Conservation (phyloP, 1,140 invertebrate species). For the Forficula auricularia region DNA sequence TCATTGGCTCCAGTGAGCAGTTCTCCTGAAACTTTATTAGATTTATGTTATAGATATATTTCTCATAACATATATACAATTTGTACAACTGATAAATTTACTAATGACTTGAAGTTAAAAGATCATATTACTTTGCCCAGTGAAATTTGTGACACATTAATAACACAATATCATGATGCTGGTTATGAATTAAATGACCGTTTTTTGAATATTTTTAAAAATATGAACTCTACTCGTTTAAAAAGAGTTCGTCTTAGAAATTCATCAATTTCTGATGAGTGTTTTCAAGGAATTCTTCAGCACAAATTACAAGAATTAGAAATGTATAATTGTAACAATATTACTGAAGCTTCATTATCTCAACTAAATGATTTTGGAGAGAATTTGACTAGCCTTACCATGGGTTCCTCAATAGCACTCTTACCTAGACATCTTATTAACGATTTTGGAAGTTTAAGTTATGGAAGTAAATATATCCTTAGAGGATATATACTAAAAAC, state of each 20-base stretch:
- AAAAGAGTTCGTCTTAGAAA: slow-evolving; percentile 48
- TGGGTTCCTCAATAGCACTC: slow-evolving; percentile 20
- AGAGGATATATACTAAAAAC: slow-evolving; percentile 37
- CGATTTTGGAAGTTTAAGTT: slow-evolving; percentile 15
- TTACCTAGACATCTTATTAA: slow-evolving; percentile 11
- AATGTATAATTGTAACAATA: slow-evolving; percentile 45
- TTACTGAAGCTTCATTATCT: slow-evolving; percentile 39
- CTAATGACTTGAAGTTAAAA: slow-evolving; percentile 25
- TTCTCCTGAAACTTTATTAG: slow-evolving; percentile 31
- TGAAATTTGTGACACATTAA: slow-evolving; percentile 51
- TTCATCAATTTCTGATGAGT: slow-evolving; percentile 47
- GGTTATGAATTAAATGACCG: slow-evolving; percentile 35
- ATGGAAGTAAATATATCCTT: slow-evolving; percentile 26
- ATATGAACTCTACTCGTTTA: slow-evolving; percentile 44
- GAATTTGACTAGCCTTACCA: slow-evolving; percentile 23
- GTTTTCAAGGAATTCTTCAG: slow-evolving; percentile 43
- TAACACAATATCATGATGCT: slow-evolving; percentile 39
- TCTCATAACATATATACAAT: slow-evolving; percentile 42
- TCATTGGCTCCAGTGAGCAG: slow-evolving; percentile 7
- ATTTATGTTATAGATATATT: slow-evolving; percentile 43
- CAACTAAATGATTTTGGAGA: slow-evolving; percentile 32
- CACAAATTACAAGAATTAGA: slow-evolving; percentile 57
- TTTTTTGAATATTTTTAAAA: slow-evolving; percentile 53
- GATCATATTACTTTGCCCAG: slow-evolving; percentile 40
- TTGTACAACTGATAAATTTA: slow-evolving; percentile 24